phyloP scores from a whole-genome alignment of 1,140 invertebrate genomes.

The Leguminivora glycinivorella region DNA sequence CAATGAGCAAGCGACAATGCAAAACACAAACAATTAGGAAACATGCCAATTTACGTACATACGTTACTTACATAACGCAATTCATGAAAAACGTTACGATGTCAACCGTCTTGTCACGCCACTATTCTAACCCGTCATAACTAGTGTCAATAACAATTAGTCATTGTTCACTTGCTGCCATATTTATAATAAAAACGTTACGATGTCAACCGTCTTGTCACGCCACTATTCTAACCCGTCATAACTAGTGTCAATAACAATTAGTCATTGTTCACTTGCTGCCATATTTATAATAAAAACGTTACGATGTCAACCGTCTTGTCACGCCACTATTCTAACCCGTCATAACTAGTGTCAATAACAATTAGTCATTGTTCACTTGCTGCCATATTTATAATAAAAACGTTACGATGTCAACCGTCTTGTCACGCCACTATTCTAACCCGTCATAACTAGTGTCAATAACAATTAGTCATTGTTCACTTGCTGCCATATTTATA shows the following conservation, averaged over 20 bases:
- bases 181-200: neutral
- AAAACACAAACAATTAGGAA: neutral
- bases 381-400: neutral
- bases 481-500: neutral
- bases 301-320: neutral
- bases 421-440: neutral
- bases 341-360: neutral
- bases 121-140: neutral
- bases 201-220: neutral
- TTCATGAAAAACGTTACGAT: slow-evolving; percentile 8
- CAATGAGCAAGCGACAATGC: neutral
- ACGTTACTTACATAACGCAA: neutral
- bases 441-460: neutral
- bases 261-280: neutral
- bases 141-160: neutral
- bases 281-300: neutral
- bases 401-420: neutral
- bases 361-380: neutral
- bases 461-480: neutral
- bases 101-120: neutral
- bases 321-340: neutral
- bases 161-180: neutral
- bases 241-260: neutral
- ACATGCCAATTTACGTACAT: slow-evolving; percentile 3
- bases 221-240: neutral